Percentiles rank a stretch among this genome's conserved stretches.
These are phyloP conservation scores for Slavum lentiscoides DNA, from an alignment of 2,888 invertebrate genomes.

Conservation along the genomic window DNA sequence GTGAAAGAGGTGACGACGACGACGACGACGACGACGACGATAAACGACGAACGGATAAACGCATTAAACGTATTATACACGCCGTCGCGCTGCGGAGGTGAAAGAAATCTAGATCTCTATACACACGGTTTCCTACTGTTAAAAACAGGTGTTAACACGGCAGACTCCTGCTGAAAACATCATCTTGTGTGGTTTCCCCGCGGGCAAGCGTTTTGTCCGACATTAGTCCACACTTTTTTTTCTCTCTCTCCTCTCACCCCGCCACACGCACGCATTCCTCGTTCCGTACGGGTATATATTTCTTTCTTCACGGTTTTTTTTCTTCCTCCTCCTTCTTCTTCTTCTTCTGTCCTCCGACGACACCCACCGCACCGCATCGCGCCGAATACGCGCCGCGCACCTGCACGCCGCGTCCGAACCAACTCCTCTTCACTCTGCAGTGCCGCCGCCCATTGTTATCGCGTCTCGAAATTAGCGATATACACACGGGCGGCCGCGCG, in stretches of 20 bases:
- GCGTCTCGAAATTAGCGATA: too few relatives aligned
- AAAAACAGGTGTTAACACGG: slow-evolving; percentile 51
- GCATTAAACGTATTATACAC: background rate
- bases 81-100: background rate
- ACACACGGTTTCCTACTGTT: slow-evolving; percentile 43
- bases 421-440: too few relatives aligned
- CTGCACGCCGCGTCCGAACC: too few relatives aligned
- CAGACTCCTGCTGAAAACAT: slow-evolving; percentile 28
- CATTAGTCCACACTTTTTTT: slow-evolving; percentile 42
- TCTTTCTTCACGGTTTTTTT: too few relatives aligned
- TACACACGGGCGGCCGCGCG: background rate
- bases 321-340: too few relatives aligned
- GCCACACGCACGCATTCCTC: background rate
- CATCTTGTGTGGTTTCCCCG: slow-evolving; percentile 51
- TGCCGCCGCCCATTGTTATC: too few relatives aligned
- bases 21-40: too few relatives aligned
- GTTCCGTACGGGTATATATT: background rate
- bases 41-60: too few relatives aligned
- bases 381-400: too few relatives aligned
- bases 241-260: background rate
- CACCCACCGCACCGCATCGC: too few relatives aligned
- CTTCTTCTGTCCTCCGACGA: too few relatives aligned
- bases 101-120: slow-evolving; percentile 43
- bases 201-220: slow-evolving; percentile 35
- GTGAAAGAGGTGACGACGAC: too few relatives aligned